Percentiles rank a stretch among this genome's conserved stretches.
Conservation (phyloP, 2,888 invertebrate species). For the Apantesis nais region DNA sequence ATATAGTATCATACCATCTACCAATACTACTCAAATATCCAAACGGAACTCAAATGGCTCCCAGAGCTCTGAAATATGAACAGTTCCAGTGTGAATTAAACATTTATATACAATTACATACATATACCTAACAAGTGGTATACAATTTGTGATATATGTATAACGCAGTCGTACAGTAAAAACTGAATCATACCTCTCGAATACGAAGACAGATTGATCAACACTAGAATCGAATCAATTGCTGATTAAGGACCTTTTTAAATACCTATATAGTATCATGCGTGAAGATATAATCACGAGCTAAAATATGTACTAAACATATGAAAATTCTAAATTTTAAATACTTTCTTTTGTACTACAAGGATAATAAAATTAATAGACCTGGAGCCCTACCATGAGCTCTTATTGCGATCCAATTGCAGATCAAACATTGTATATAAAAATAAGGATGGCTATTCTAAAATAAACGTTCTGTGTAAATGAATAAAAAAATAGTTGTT, state of each 20-base stretch:
- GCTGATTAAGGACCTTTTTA: constrained; percentile 5
- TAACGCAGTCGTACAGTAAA: neutral
- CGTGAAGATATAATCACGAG: neutral
- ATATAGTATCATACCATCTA: no score
- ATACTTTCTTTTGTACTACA: neutral
- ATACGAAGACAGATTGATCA: constrained; percentile 9
- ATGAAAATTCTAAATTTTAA: neutral
- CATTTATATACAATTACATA: neutral
- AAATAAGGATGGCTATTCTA: no score
- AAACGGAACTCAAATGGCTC: constrained; percentile 1
- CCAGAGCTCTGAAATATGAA: neutral
- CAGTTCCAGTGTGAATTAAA: no score
- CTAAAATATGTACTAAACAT: neutral
- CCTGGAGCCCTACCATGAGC: no score
- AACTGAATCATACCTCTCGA: constrained; percentile 3
- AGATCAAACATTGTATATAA: no score
- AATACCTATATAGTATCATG: no score
- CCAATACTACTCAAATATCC: no score
- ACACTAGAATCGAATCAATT: constrained; percentile 10
- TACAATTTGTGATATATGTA: neutral
- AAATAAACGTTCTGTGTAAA: no score
- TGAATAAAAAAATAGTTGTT: no score
- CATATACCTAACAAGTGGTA: neutral
- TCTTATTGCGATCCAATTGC: no score
- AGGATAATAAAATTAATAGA: neutral